Base-by-base conservation (phyloP, 2,888 invertebrate genomes). In the Leptothorax acervorum region DNA sequence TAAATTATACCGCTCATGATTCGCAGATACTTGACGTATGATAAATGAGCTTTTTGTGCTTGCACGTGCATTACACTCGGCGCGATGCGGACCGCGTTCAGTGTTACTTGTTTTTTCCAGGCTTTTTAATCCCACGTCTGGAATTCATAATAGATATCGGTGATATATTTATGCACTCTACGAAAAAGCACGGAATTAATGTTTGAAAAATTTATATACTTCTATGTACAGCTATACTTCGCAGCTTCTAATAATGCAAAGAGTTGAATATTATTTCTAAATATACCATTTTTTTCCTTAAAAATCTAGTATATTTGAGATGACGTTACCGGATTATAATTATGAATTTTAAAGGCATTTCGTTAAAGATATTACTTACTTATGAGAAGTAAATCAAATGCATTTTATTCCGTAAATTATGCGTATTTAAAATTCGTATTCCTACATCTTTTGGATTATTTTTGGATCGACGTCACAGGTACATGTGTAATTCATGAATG, bases 1-100 rank as follows among this genome's bases (percentile, higher is more conserved):
- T 42, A 55, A 78, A 68, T 68, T 42, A 63, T 76, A 18, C 6
- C 12, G 18, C 39, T 76, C 18, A 28, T 53, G 53, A 76, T 76
- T 66, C 66, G 39, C 28, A 28, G 35, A 53, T 53, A 60, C 18
- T 57, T 28, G 60, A n/a, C 31, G 4, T 39, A 15, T 75, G 28
- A 75, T 53, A 65, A 76, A 62, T 45, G 62, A 51, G 18, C 39
- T 51, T 35, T 48, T 51, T 65, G 18, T 18, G 48, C 48, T 23
- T 35, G 65, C 15, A 63, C 35, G 62, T 48, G 35, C 15, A 45
- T 74, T 31, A 62, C n/a, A 35, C 15, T 23, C n/a, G 15, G 9
- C 74, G 48, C 45, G 39, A 75, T 75, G 31, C 35, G n/a, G 8
- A n/a, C 6, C 23, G 12, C 28, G n/a, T 74, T 60, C 31, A 23